These are phyloP conservation scores for Caenorhabditis wallacei DNA, from an alignment of 2,888 invertebrate genomes.

Conservation along the genomic window DNA sequence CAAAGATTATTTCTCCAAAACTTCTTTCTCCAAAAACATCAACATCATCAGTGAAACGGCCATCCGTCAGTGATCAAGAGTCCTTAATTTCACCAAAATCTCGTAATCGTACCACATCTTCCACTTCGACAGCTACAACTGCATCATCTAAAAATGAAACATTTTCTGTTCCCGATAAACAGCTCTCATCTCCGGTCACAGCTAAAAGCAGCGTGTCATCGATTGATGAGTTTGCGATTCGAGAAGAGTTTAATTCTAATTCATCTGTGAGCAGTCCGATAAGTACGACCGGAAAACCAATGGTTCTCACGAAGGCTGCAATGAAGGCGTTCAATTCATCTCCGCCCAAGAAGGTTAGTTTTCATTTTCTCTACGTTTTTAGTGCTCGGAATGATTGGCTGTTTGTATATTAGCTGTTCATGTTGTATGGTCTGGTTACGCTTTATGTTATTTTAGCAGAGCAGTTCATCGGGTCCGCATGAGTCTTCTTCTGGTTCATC, in stretches of 20 bases:
- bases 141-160: slow-evolving; percentile 15
- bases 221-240: slow-evolving; percentile 25
- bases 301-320: slow-evolving; percentile 62
- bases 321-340: slow-evolving; percentile 59
- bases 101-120: slow-evolving; percentile 38
- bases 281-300: slow-evolving; percentile 44
- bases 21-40: slow-evolving; percentile 26
- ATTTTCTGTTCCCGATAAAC: neutral
- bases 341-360: slow-evolving; percentile 51
- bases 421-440: slow-evolving; percentile 59
- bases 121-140: slow-evolving; percentile 33
- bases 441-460: slow-evolving; percentile 57
- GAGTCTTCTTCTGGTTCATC: slow-evolving; percentile 43
- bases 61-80: slow-evolving; percentile 40
- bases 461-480: slow-evolving; percentile 30
- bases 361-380: slow-evolving; percentile 4
- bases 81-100: slow-evolving; percentile 26
- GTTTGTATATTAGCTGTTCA: slow-evolving; percentile 53
- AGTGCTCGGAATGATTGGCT: slow-evolving; percentile 46
- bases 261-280: slow-evolving; percentile 40
- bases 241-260: slow-evolving; percentile 25
- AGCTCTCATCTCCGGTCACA: slow-evolving; percentile 21
- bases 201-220: slow-evolving; percentile 40
- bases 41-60: slow-evolving; percentile 23
- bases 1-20: slow-evolving; percentile 45